Conservation (phyloP, 2,797 vertebrate species). For the Eutrigla gurnardus region DNA sequence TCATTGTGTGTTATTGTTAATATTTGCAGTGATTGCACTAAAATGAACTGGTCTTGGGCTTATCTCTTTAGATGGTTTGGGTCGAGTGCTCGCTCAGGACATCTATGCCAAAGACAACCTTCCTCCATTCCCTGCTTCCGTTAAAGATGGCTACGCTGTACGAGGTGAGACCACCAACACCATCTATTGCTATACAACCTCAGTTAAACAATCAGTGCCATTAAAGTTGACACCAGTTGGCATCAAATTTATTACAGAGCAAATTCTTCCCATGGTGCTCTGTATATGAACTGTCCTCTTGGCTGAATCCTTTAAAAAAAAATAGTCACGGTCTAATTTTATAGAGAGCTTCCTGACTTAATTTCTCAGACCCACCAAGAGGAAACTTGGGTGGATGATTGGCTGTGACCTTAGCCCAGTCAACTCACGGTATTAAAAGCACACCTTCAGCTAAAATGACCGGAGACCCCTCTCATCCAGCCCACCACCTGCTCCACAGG, state of each 20-base stretch:
- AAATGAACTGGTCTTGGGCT: not conserved
- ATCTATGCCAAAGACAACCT: slow-evolving; percentile 99
- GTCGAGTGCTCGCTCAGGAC: slow-evolving; percentile 97
- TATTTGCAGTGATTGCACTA: not conserved
- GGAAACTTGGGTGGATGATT: too few species aligned
- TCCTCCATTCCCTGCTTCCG: slow-evolving; percentile 97
- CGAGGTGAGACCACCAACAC: slow-evolving; percentile 86
- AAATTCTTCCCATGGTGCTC: not conserved
- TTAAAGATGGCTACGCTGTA: slow-evolving; percentile 98
- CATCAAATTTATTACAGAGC: not conserved
- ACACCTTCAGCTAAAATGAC: too few species aligned
- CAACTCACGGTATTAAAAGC: too few species aligned
- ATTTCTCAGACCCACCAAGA: too few species aligned
- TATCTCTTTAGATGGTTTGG: slow-evolving; percentile 91
- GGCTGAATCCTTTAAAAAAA: not conserved
- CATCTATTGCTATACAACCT: not conserved
- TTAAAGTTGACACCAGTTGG: not conserved
- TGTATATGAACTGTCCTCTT: not conserved
- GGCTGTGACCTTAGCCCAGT: too few species aligned
- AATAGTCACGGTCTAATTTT: slow-evolving; percentile 11
- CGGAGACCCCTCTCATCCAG: not conserved
- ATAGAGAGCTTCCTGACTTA: not conserved
- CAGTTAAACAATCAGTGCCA: not conserved
- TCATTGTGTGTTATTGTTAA: not conserved
- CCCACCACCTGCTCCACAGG: too few species aligned